A percentile compares a stretch with the other conserved stretches of the same genome.
Evolutionary conservation across 2,113 vertebrate genomes (phyloP).

Genomic region (Cairina moschata): DNA sequence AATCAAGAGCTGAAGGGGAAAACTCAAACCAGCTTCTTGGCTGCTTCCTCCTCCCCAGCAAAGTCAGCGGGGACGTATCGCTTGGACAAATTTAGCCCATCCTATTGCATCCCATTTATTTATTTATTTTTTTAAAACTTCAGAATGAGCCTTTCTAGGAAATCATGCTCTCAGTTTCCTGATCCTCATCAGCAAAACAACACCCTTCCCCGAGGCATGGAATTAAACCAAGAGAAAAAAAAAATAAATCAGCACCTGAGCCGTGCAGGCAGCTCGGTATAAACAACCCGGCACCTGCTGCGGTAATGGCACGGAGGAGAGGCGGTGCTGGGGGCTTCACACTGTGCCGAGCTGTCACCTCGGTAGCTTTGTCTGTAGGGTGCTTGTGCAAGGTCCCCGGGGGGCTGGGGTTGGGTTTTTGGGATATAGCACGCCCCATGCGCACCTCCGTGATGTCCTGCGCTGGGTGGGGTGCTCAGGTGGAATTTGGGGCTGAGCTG

Average conservation of each 20-base stretch:
- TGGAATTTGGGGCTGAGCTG: neutral
- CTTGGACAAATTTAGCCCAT: neutral
- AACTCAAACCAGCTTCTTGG: neutral
- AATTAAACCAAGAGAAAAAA: neutral
- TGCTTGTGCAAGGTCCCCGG: accelerated
- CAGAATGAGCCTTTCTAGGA: neutral
- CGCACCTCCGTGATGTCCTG: neutral
- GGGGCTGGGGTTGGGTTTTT: neutral
- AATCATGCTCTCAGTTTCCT: neutral
- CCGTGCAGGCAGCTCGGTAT: neutral
- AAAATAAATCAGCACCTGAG: neutral
- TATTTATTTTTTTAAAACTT: neutral
- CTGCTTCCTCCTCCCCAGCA: neutral
- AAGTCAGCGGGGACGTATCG: neutral
- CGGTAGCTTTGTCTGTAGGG: accelerated
- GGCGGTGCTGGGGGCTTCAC: neutral
- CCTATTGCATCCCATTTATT: neutral
- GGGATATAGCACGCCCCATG: neutral
- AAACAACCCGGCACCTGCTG: neutral
- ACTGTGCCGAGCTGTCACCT: neutral
- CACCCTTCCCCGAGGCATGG: neutral
- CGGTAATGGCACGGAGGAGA: neutral
- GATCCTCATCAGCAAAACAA: neutral
- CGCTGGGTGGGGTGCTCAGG: neutral
- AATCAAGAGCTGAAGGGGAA: neutral